phyloP scores from a whole-genome alignment of 1,140 invertebrate genomes.

The Venturia canescens region DNA sequence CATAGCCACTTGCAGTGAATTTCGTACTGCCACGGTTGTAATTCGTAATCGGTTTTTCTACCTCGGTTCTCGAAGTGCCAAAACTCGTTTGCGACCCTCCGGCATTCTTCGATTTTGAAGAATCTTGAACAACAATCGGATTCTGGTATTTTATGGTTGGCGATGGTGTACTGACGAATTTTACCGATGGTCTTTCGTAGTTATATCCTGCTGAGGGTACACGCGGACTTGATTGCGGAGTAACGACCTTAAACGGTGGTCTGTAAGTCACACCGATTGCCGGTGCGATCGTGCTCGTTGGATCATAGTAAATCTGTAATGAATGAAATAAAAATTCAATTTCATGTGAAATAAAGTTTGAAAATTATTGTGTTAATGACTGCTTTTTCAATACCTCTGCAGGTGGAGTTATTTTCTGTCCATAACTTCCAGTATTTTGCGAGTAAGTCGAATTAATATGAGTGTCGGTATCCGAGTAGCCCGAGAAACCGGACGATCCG shows the following conservation, averaged over 20 bases:
- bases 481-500: conserved; percentile 47
- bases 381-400: conserved; percentile 45
- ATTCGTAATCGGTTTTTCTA: conserved; percentile 57
- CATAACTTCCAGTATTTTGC: conserved; percentile 53
- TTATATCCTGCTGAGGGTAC: conserved; percentile 39
- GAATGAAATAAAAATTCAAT: background rate
- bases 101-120: conserved; percentile 18
- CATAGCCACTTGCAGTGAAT: conserved; percentile 62
- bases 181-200: conserved; percentile 44
- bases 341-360: background rate
- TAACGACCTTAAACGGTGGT: background rate
- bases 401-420: conserved; percentile 54
- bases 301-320: conserved; percentile 53
- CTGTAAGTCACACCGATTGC: conserved; percentile 61
- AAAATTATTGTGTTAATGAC: background rate
- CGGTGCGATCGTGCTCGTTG: conserved; percentile 57
- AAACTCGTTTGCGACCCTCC: conserved; percentile 51
- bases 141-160: conserved; percentile 30
- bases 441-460: conserved; percentile 51
- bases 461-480: conserved; percentile 55
- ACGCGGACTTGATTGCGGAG: conserved; percentile 7
- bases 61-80: conserved; percentile 52
- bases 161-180: conserved; percentile 43
- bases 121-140: conserved; percentile 24
- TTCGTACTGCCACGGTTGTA: conserved; percentile 64